These are phyloP conservation scores for Zapornia atra DNA, from an alignment of 2,113 vertebrate genomes.

Conservation along the genomic window DNA sequence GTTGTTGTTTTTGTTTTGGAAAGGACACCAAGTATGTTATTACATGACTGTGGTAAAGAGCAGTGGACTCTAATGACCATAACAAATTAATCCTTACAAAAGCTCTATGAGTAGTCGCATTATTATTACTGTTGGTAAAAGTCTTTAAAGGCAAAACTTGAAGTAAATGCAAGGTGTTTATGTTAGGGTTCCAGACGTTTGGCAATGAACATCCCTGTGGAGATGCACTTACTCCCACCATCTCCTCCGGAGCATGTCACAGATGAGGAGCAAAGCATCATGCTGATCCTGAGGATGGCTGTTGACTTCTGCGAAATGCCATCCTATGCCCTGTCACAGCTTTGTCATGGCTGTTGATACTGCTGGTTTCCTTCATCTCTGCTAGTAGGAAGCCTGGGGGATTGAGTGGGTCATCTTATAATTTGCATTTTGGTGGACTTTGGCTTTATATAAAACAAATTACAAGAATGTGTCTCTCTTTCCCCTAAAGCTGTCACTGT, in stretches of 20 bases:
- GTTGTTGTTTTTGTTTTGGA: neutral
- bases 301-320: neutral
- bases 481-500: neutral
- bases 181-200: neutral
- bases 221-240: neutral
- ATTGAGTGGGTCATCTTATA: neutral
- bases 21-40: neutral
- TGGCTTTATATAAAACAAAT: neutral
- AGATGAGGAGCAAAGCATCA: neutral
- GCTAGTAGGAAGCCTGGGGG: neutral
- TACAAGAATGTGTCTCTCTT: neutral
- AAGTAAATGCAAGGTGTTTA: constrained; percentile 14
- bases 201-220: neutral
- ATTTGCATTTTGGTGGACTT: neutral
- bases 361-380: neutral
- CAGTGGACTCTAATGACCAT: constrained; percentile 4
- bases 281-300: neutral
- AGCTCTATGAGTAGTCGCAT: neutral
- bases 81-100: constrained; percentile 51
- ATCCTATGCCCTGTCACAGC: fast-evolving
- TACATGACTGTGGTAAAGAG: constrained; percentile 15
- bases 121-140: constrained; percentile 26
- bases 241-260: neutral
- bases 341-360: neutral
- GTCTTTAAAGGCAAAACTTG: constrained; percentile 6